Base-by-base conservation (phyloP, 2,888 invertebrate genomes). In the Chrysolina americana region DNA sequence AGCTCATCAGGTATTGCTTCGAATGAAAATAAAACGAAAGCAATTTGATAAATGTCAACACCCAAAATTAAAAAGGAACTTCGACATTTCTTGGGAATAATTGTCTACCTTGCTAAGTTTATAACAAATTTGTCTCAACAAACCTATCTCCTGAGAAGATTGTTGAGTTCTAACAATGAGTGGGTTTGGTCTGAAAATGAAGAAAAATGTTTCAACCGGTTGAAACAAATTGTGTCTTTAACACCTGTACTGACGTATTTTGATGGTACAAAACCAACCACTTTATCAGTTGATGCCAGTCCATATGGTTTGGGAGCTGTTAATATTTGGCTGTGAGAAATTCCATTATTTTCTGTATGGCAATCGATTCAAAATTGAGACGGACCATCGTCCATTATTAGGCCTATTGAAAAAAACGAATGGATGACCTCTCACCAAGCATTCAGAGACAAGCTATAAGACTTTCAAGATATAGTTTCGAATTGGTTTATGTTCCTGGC, bases 381-480 rank as follows among this genome's bases (percentile, higher is more conserved):
- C 77, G 5, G 78, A 81, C 65, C 81, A 81, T 63, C 48, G 74
- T 21, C 79, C 78, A 44, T 53, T 80, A 41, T 28, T 81, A 41
- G 78, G 78, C 17, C 44, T 80, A 11, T 41, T 80, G 23, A 79
- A 79, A 64, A n/a, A 80, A 81, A 74, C 79, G 77, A 10, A 36
- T 81, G 15, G 78, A 80, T 63, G 75, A 79, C 50, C 56, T 79
- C 70, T 78, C 76, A 13, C 77, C 80, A 10, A 65, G 76, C 19
- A 69, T 80, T 23, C 81, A 81, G 68, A 50, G 78, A 47, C 71
- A 79, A 53, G 73, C 72, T 36, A 65, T 80, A n/a, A 68, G 72
- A 59, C 50, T 80, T 13, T 28, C 78, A 17, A 75, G 74, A 69
- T 80, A 75, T 68, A 44, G 64, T 13, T 79, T 78, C 59, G 59